A percentile compares a stretch with the other conserved stretches of the same genome.
Evolutionary conservation across 2,113 vertebrate species (phyloP).

Genomic region (Sinosuthora webbiana): DNA sequence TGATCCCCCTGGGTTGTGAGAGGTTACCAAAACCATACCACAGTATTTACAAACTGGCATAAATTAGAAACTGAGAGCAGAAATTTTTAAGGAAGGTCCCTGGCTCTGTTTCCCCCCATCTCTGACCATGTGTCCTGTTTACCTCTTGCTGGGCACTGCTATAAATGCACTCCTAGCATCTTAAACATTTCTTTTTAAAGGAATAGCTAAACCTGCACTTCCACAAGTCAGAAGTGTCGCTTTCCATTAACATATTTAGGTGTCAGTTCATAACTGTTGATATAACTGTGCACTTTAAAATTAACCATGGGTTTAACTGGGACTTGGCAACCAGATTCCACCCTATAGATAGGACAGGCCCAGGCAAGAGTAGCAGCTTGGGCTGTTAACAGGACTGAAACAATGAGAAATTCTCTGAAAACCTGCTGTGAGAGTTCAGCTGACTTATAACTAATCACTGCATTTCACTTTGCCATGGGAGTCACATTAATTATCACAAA

Average conservation of each 20-base stretch:
- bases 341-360: neutral
- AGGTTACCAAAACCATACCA: neutral
- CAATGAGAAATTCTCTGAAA: neutral
- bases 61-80: neutral
- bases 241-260: neutral
- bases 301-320: neutral
- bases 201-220: neutral
- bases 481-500: slow-evolving; percentile 35
- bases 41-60: neutral
- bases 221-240: neutral
- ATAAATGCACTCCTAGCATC: neutral
- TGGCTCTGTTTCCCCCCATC: neutral
- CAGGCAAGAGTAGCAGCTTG: neutral
- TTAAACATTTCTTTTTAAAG: neutral
- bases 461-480: slow-evolving; percentile 1
- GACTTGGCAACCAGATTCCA: neutral
- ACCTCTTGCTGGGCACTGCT: neutral
- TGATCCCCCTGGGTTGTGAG: neutral
- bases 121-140: fast-evolving
- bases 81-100: neutral
- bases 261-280: neutral
- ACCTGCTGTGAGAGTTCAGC: neutral
- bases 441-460: neutral
- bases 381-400: neutral
- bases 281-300: neutral